These are phyloP conservation scores for Drosophila imparisetae DNA, from an alignment of 2,888 invertebrate genomes.

Conservation along the genomic window DNA sequence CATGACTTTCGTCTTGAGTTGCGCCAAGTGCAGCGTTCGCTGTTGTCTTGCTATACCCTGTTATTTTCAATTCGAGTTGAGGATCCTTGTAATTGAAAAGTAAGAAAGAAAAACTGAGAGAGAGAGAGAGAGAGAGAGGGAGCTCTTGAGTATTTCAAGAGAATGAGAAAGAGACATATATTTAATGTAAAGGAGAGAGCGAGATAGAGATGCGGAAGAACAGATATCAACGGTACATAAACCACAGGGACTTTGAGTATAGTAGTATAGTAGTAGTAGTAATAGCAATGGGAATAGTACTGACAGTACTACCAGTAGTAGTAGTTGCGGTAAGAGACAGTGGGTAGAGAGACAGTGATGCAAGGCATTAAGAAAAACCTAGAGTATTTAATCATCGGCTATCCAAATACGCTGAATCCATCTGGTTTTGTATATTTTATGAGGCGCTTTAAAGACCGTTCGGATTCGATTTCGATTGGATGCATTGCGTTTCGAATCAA, in stretches of 20 bases:
- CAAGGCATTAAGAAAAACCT: not conserved
- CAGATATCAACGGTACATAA: not conserved
- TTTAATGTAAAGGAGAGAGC: not conserved
- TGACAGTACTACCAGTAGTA: not conserved
- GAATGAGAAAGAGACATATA: not conserved
- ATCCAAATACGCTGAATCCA: not conserved
- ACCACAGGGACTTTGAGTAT: not conserved
- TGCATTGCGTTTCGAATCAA: constrained; percentile 38
- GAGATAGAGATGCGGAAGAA: not conserved
- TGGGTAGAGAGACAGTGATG: not conserved
- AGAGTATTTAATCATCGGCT: constrained; percentile 6
- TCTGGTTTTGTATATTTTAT: constrained; percentile 22
- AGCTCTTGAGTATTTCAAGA: not conserved
- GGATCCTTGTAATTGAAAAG: not conserved
- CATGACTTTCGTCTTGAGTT: constrained; percentile 18
- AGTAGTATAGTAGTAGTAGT: not conserved
- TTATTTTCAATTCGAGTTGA: not conserved
- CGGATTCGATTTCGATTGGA: constrained; percentile 28
- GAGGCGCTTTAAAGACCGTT: constrained; percentile 30
- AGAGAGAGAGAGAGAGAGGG: not conserved
- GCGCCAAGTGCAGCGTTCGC: constrained; percentile 10
- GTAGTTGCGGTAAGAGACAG: too few species aligned
- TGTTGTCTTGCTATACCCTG: constrained; percentile 20
- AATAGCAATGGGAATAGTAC: not conserved
- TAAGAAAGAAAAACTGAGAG: too few species aligned